phyloP scores from a whole-genome alignment of 2,797 vertebrate species.

The Cheirogaleus major region DNA sequence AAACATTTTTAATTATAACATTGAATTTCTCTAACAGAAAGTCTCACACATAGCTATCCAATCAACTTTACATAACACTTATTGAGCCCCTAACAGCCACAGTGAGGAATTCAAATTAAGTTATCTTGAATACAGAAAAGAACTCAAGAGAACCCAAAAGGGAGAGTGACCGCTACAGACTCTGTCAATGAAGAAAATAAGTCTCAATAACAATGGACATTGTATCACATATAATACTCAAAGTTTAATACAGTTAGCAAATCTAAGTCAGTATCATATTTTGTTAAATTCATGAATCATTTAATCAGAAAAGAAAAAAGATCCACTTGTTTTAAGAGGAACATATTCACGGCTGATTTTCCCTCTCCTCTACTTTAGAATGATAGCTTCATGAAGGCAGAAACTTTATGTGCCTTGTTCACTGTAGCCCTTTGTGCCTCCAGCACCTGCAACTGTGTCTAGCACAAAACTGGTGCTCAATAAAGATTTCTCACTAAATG shows the following conservation, averaged over 20 bases:
- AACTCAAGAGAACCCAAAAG: constrained; percentile 24
- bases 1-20: neutral
- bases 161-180: neutral
- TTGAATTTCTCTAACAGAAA: constrained; percentile 42
- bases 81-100: neutral
- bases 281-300: neutral
- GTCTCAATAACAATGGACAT: neutral
- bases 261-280: neutral
- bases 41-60: neutral
- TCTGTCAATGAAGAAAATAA: neutral
- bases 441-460: neutral
- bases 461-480: neutral
- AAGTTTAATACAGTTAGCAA: neutral
- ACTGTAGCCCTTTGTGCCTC: neutral
- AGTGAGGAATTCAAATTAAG: neutral
- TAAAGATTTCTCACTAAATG: neutral
- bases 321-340: neutral
- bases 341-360: neutral
- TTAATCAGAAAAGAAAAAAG: constrained; percentile 4
- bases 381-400: neutral
- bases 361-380: neutral
- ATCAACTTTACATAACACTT: neutral
- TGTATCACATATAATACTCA: neutral
- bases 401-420: neutral
- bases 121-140: neutral